Evolutionary conservation across 2,797 vertebrate genomes (phyloP), one percentile per base, ranked within the genome.

Genomic region (Peromyscus eremicus): DNA sequence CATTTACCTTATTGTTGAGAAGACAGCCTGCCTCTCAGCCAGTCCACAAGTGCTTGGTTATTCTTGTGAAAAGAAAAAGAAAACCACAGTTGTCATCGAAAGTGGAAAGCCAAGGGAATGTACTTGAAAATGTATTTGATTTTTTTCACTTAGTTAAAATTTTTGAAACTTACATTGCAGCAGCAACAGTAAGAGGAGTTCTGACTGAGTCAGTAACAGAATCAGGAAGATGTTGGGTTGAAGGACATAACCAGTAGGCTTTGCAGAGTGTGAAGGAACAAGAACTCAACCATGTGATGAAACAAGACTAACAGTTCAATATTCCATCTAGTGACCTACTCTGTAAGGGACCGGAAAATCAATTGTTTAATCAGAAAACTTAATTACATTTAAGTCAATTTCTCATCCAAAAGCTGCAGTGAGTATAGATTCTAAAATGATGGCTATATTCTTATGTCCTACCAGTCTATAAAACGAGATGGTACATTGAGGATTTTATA

Each of bases 301-400:
- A 40, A 25, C 25, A 70, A 43, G 16, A 82, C n/a, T 37, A 57
- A 6, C 0, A 37, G 75, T 9, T 90, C 81, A 85, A 55, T 68
- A 77, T 86, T 82, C 37, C 4, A 52, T 64, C 64, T 27, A 37
- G 21, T 12, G 34, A 37, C 60, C 27, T 75, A 76, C 70, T 76
- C 34, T 60, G 19, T 27, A 43, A n/a, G 11, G 25, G 68, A 68
- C 40, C 27, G 10, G 77, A 19, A 89, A 27, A 68, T 80, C 29
- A 75, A 85, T 75, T 49, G 81, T 55, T 89, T 81, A 95, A 80
- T 81, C 5, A 91, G 25, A 94, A 89, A 94, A 5, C 4, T 57
- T 79, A 89, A 91, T 89, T 91, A 86, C 29, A 77, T 83, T 73
- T 77, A 57, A 90, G 60, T 43, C 62, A 73, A 7, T 83, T 55